phyloP scores from a whole-genome alignment of 2,888 invertebrate species.

The Spodoptera littoralis region DNA sequence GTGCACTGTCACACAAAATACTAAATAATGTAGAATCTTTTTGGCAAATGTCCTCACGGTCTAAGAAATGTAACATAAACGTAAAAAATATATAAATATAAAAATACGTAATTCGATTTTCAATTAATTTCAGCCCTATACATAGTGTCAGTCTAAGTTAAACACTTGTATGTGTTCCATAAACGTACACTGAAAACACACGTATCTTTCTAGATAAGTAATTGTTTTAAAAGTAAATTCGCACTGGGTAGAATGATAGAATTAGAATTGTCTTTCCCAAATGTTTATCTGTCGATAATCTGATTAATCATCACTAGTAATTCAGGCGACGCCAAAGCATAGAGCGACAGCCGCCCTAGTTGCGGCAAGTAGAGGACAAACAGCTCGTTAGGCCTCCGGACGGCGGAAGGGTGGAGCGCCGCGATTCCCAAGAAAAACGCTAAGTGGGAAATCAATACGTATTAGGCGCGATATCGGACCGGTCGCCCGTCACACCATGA shows the following conservation, averaged over 20 bases:
- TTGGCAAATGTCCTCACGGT: slow-evolving; percentile 7
- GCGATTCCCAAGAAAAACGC: slow-evolving; percentile 87
- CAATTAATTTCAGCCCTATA: too few relatives aligned
- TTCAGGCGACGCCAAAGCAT: slow-evolving; percentile 51
- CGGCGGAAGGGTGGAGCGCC: slow-evolving; percentile 87
- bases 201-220: too few relatives aligned
- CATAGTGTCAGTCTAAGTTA: too few relatives aligned
- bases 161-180: too few relatives aligned
- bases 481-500: slow-evolving; percentile 86
- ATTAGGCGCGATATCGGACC: slow-evolving; percentile 88
- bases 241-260: too few relatives aligned
- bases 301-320: slow-evolving; percentile 41
- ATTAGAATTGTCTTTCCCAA: too few relatives aligned
- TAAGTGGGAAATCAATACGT: slow-evolving; percentile 89
- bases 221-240: too few relatives aligned
- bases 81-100: too few relatives aligned
- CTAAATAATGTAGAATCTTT: slow-evolving; percentile 22
- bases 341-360: slow-evolving; percentile 72
- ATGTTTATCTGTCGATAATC: slow-evolving; percentile 29
- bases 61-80: too few relatives aligned
- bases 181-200: too few relatives aligned
- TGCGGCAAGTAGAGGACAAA: slow-evolving; percentile 85
- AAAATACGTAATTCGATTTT: too few relatives aligned
- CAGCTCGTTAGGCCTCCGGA: slow-evolving; percentile 85
- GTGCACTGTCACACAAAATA: slow-evolving; percentile 36